Evolutionary conservation across 2,888 invertebrate genomes (phyloP), one percentile per base, ranked within the genome.

Genomic region (Torymus texanus): DNA sequence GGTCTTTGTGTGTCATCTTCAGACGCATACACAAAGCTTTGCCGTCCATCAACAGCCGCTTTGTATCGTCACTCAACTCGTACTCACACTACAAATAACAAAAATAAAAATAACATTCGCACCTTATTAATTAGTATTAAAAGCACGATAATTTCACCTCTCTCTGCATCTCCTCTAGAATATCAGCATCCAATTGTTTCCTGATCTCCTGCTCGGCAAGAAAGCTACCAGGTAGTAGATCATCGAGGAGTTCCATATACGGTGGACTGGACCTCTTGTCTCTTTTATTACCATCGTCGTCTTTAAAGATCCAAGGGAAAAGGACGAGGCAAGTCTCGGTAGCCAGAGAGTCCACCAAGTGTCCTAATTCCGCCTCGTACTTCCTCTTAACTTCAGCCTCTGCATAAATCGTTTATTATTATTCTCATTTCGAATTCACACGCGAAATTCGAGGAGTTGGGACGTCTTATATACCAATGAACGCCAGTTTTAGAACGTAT

Each of bases 261-360:
- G 88, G 85, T 18, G 88, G 88, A 81, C 89, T 87, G 2, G 83
- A 83, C 66, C 85, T 87, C 80, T 89, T 90, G 51, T 89, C 89
- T 66, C 88, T 84, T 80, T 85, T 87, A 63, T 87, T 88, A 12
- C 89, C 88, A 53, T 90, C 90, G 71, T 89, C 90, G 66, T 90
- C 90, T 68, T 86, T 88, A 51, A 90, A 90, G 55, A 88, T 75
- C 90, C 90, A 90, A 0, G 90, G 90, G 78, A 88, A 90, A 0
- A 90, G 78, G 51, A 90, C 75, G 12, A 90, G 80, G 66, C 86
- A 86, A 10, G 88, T 89, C 82, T 90, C 88, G 11, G 85, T 83
- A 13, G 71, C 65, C n/a, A 90, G 82, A 0, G 86, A 84, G 8
- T 82, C 84, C 18, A 84, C 85, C 1, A 86, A 83, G 70, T 90